These are phyloP conservation scores for Carollia perspicillata DNA, from an alignment of 2,113 vertebrate species.

Conservation along the genomic window DNA sequence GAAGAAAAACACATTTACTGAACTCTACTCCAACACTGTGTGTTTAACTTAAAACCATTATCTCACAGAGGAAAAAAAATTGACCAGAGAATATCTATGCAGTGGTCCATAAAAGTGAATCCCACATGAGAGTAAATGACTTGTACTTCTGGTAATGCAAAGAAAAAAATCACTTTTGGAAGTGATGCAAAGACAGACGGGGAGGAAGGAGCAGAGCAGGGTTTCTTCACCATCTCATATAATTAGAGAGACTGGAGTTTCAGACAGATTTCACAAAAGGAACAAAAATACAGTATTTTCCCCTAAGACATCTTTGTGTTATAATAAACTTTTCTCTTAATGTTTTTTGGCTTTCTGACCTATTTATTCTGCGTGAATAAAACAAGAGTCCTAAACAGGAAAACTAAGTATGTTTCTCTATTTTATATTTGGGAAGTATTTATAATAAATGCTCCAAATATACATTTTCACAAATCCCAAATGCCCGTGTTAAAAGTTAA, in stretches of 20 bases:
- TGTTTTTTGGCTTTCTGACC: background rate
- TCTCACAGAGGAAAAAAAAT: background rate
- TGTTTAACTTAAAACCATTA: background rate
- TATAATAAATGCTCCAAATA: background rate
- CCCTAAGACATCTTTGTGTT: background rate
- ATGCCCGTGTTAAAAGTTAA: conserved; percentile 10
- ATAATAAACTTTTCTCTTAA: background rate
- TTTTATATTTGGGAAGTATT: background rate
- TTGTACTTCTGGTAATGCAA: background rate
- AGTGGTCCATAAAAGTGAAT: background rate
- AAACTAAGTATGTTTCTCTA: background rate
- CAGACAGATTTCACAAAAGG: background rate
- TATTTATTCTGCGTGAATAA: background rate
- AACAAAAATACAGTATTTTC: background rate
- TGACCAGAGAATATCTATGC: background rate
- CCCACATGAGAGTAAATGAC: background rate
- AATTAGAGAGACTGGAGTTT: background rate
- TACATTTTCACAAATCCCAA: background rate
- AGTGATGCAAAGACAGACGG: background rate
- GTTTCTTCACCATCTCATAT: background rate
- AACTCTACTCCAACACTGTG: background rate
- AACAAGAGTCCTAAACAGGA: conserved; percentile 2
- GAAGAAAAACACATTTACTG: conserved; percentile 2
- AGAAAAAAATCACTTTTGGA: conserved; percentile 2
- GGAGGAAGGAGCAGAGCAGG: background rate